Evolutionary conservation across 2,797 vertebrate genomes (phyloP).

Genomic region (Lateolabrax maculatus): DNA sequence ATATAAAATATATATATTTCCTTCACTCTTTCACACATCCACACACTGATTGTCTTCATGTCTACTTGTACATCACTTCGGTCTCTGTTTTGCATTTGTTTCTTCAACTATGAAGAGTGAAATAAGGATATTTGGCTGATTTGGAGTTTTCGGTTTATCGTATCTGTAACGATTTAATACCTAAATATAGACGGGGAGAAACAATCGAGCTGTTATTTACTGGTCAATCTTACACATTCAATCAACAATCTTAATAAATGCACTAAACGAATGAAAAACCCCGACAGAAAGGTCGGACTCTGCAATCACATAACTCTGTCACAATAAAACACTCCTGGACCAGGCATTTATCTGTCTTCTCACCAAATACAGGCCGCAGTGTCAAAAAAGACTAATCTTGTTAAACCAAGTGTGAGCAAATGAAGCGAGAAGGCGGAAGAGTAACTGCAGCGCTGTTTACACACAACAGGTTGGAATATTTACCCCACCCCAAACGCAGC

Average conservation of each 20-base stretch:
- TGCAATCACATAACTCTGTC: not conserved
- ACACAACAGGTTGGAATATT: constrained; percentile 31
- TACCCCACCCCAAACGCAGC: not conserved
- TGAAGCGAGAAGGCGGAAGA: constrained; percentile 2
- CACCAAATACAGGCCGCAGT: constrained; percentile 12
- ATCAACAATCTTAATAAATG: not conserved
- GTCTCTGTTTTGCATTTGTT: too few species aligned
- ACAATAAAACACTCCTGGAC: not conserved
- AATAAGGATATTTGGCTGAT: not conserved
- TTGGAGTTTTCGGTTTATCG: not conserved
- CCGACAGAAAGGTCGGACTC: not conserved
- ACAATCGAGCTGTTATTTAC: not conserved
- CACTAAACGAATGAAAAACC: not conserved
- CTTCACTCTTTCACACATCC: too few species aligned
- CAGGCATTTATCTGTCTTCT: not conserved
- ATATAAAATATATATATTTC: not conserved
- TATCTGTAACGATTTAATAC: not conserved
- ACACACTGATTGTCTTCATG: not conserved
- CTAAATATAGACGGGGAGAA: not conserved
- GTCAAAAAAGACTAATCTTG: constrained; percentile 17
- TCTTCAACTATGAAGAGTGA: not conserved
- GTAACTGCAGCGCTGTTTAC: constrained; percentile 16
- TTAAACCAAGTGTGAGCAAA: constrained; percentile 22
- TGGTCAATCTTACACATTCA: not conserved
- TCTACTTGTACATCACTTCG: not conserved